Conservation (phyloP, 2,888 invertebrate genomes). For the Chrysomela aeneicollis region DNA sequence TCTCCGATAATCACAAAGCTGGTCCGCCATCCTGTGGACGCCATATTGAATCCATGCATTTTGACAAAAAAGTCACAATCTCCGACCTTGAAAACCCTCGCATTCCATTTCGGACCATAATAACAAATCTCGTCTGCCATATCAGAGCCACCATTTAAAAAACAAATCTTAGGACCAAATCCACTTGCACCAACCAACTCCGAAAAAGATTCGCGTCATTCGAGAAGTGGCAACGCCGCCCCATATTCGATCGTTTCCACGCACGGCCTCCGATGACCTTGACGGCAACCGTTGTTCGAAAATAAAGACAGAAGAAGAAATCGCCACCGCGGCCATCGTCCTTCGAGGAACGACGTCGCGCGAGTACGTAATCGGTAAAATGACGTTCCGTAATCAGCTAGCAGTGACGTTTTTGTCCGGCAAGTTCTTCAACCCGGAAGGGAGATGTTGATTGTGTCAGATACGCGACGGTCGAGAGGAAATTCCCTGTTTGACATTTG, state of each 20-base stretch:
- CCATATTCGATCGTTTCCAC: constrained; percentile 24
- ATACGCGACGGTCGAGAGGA: too few relatives aligned
- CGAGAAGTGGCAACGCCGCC: constrained; percentile 12
- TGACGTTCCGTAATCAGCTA: constrained; percentile 35
- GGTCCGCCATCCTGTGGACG: too few relatives aligned
- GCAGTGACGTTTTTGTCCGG: constrained; percentile 24
- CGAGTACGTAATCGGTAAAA: constrained; percentile 33
- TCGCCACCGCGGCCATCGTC: background rate
- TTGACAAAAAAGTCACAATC: too few relatives aligned
- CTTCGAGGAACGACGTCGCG: constrained; percentile 26
- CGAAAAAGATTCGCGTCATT: too few relatives aligned
- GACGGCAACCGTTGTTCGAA: constrained; percentile 38
- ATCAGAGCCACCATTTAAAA: too few relatives aligned
- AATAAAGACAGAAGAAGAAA: constrained; percentile 1
- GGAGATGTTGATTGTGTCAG: constrained; percentile 4
- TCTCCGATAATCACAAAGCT: too few relatives aligned
- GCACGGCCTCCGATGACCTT: constrained; percentile 47
- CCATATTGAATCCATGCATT: too few relatives aligned
- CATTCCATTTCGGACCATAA: too few relatives aligned
- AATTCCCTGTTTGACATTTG: background rate
- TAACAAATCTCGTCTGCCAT: too few relatives aligned
- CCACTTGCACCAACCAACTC: too few relatives aligned
- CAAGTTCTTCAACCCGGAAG: constrained; percentile 39
- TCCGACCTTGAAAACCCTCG: too few relatives aligned
- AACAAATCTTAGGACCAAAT: too few relatives aligned